These are phyloP conservation scores for Hemiprocne comata DNA, from an alignment of 2,113 vertebrate species.

Conservation along the genomic window DNA sequence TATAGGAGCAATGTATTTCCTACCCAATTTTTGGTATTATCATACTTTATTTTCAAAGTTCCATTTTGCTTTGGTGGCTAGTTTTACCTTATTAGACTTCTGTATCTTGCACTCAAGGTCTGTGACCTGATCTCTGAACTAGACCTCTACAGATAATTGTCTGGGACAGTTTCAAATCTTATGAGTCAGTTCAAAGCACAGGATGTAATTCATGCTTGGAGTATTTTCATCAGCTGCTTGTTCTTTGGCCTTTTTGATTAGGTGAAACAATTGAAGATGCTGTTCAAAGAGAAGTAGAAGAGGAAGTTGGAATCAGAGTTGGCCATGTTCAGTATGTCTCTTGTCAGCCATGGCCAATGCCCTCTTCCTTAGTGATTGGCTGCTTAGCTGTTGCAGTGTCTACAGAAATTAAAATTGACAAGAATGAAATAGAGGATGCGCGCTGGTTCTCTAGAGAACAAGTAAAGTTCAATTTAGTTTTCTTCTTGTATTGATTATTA, in stretches of 20 bases:
- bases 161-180: conserved; percentile 47
- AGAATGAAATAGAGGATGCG: conserved; percentile 94
- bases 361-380: conserved; percentile 94
- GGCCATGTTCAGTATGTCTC: conserved; percentile 89
- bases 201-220: not conserved
- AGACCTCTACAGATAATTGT: not conserved
- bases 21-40: not conserved
- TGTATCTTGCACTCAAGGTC: not conserved
- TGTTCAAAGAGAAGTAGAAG: conserved; percentile 91
- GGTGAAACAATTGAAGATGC: conserved; percentile 91
- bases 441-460: conserved; percentile 92
- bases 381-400: conserved; percentile 88
- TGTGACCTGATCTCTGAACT: conserved; percentile 9
- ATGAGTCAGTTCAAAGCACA: conserved; percentile 9
- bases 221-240: conserved; percentile 35
- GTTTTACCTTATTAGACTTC: not conserved
- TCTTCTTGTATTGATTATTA: conserved; percentile 73
- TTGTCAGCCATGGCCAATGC: conserved; percentile 96
- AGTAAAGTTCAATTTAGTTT: conserved; percentile 82
- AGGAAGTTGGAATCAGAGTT: conserved; percentile 90
- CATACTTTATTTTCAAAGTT: not conserved
- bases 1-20: not conserved
- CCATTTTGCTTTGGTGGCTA: not conserved
- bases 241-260: conserved; percentile 73
- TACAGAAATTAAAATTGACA: conserved; percentile 90